Conservation (phyloP, 2,888 invertebrate genomes). For the Melieria crassipennis region DNA sequence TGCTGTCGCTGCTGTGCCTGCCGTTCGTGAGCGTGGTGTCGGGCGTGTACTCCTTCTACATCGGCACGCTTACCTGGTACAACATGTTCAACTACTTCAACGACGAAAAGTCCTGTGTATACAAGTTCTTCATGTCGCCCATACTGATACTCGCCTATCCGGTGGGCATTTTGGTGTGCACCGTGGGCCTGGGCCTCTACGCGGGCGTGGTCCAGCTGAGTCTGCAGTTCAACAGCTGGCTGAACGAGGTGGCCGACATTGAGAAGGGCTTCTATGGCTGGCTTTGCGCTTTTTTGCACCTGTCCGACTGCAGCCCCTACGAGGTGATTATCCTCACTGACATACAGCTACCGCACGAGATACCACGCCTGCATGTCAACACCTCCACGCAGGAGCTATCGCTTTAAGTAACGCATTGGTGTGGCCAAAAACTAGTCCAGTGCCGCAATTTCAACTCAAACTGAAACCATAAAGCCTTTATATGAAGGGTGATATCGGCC, state of each 20-base stretch:
- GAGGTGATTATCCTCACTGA: constrained; percentile 71
- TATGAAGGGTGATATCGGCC: constrained; percentile 9
- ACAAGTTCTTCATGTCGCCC: constrained; percentile 74
- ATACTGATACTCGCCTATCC: constrained; percentile 76
- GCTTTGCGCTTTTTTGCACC: constrained; percentile 74
- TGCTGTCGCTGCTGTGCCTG: constrained; percentile 73
- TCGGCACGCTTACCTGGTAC: constrained; percentile 81
- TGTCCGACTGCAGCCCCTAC: constrained; percentile 80
- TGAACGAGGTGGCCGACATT: constrained; percentile 76
- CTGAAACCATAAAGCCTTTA: constrained; percentile 34
- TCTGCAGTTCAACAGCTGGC: constrained; percentile 75
- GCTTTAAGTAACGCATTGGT: constrained; percentile 49
- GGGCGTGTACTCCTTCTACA: constrained; percentile 76
- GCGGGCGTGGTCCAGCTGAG: constrained; percentile 76
- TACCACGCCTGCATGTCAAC: constrained; percentile 57
- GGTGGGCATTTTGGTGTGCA: constrained; percentile 73
- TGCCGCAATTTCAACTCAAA: constrained; percentile 21
- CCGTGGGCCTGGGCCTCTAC: constrained; percentile 74
- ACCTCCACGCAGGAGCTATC: constrained; percentile 66
- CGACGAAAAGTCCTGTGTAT: constrained; percentile 73
- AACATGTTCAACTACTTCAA: constrained; percentile 77
- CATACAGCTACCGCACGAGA: constrained; percentile 61
- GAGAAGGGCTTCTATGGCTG: constrained; percentile 84
- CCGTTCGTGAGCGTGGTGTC: constrained; percentile 75
- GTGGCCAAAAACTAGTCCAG: background rate